Evolutionary conservation across 2,113 vertebrate genomes (phyloP).

Genomic region (Sterna hirundo): DNA sequence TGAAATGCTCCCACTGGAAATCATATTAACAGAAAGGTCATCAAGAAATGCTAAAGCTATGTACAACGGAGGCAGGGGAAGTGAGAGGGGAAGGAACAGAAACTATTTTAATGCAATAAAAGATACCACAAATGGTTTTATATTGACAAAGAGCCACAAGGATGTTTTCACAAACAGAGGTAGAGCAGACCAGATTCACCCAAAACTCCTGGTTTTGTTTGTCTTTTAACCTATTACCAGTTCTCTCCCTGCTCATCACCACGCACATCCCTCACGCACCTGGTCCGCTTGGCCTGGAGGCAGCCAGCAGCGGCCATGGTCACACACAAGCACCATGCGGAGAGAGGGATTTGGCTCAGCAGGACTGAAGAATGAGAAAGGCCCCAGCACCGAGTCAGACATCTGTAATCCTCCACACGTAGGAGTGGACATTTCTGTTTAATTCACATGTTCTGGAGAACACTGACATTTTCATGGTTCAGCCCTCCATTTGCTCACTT

Average conservation of each 20-base stretch:
- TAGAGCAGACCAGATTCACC: background rate
- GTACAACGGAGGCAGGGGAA: background rate
- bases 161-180: background rate
- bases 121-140: slow-evolving; percentile 25
- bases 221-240: background rate
- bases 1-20: slow-evolving; percentile 65
- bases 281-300: background rate
- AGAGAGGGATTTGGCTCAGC: background rate
- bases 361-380: background rate
- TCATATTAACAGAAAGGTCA: slow-evolving; percentile 62
- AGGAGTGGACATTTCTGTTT: slow-evolving; percentile 3
- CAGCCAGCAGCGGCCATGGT: background rate
- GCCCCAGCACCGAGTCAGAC: background rate
- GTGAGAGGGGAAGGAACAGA: background rate
- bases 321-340: accelerated
- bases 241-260: background rate
- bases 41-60: slow-evolving; percentile 36
- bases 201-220: background rate
- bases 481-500: background rate
- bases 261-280: background rate
- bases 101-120: slow-evolving; percentile 29
- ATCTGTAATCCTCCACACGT: background rate
- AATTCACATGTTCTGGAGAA: background rate
- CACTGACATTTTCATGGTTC: background rate
- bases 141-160: background rate